Evolutionary conservation across 2,888 invertebrate species (phyloP).

Genomic region (Falcaria lacertinaria): DNA sequence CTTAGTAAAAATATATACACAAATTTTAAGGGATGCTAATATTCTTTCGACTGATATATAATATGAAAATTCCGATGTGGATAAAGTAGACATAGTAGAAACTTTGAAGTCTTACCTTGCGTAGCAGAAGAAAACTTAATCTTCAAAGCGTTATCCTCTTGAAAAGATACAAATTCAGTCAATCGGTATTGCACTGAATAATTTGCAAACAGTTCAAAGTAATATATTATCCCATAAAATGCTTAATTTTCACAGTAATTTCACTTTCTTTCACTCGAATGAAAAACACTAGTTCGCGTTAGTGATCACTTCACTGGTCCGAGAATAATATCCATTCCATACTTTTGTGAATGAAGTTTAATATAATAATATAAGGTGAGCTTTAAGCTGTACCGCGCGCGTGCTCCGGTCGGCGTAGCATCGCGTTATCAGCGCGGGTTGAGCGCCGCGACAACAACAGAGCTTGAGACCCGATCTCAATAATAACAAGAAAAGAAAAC

Average conservation of each 20-base stretch:
- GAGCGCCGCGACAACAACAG: constrained; percentile 77
- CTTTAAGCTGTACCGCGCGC: constrained; percentile 68
- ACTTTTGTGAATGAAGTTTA: constrained; percentile 38
- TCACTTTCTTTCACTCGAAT: constrained; percentile 55
- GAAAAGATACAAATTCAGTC: constrained; percentile 24
- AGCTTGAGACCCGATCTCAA: constrained; percentile 78
- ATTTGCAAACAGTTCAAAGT: constrained; percentile 26
- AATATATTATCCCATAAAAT: constrained; percentile 34
- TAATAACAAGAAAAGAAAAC: constrained; percentile 80
- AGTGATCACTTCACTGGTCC: constrained; percentile 44
- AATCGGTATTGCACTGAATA: constrained; percentile 22
- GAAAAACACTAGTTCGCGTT: constrained; percentile 38
- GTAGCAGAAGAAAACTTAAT: constrained; percentile 25
- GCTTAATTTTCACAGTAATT: constrained; percentile 48
- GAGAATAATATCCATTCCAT: constrained; percentile 64
- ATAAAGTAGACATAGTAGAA: not conserved
- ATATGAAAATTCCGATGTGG: no score
- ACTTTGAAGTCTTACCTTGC: constrained; percentile 35
- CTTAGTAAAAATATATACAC: no score
- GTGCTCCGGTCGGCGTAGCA: constrained; percentile 72
- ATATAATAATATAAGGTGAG: constrained; percentile 51
- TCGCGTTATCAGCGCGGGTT: constrained; percentile 77
- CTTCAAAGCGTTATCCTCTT: constrained; percentile 26
- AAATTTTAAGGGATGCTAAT: no score
- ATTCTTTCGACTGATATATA: no score